Evolutionary conservation across 1,140 invertebrate species (phyloP), one percentile per base, ranked within the genome.

Genomic region (Pseudobourletiella spinata): DNA sequence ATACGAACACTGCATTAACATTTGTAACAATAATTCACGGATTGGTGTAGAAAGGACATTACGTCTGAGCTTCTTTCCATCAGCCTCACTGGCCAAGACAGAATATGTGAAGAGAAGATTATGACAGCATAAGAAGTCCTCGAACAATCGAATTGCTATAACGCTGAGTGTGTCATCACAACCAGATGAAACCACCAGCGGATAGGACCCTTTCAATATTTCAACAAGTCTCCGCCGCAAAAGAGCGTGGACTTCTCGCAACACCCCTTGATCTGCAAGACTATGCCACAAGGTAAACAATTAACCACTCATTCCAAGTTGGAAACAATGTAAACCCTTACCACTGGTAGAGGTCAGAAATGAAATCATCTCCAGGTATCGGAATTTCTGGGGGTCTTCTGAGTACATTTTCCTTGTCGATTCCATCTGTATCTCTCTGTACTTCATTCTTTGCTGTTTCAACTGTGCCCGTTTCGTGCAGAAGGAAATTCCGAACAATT

Each of bases 61-160:
- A n/a, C n/a, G n/a, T n/a, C n/a, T n/a, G n/a, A n/a, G n/a, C n/a
- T n/a, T n/a, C n/a, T n/a, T n/a, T n/a, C n/a, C n/a, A n/a, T n/a
- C n/a, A n/a, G 64, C 22, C 43, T 70, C 68, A 8, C 50, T 57
- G 1, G 44, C 43, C 0, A 70, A 32, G 22, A 70, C 65, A 3
- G 68, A 70, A 22, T 62, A 39, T 0, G 68, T 70, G 44, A 62
- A 70, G 0, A 70, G 55, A 22, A 67, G 48, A 26, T 63, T 61
- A 26, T 67, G 68, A 30, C 22, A 65, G 39, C 64, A 64, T 1
- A 70, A 24, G 58, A 70, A 70, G 35, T 70, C 68, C 54, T 66
- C 58, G 3, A 70, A 15, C 52, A 70, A 57, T 35, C 42, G 35
- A 8, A 60, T 6, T 11, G 48, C 60, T 16, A 51, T 46, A 11